Evolutionary conservation across 2,888 invertebrate species (phyloP), one percentile per base, ranked within the genome.

Genomic region (Coenonympha arcania): DNA sequence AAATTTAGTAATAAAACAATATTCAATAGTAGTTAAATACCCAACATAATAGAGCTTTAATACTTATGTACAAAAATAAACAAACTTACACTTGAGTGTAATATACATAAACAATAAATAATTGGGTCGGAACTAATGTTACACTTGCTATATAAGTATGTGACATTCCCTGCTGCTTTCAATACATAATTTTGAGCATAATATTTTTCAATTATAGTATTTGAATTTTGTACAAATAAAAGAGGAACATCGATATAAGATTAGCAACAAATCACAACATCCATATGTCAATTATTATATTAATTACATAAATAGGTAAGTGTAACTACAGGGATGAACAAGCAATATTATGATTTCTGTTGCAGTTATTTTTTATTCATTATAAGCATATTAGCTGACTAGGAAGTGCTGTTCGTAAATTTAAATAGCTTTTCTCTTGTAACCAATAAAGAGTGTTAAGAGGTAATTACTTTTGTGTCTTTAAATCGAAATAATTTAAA

Each of bases 1-100:
- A 76, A 85, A 79, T 82, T 80, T 81, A 82, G 43, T 69, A 71
- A 74, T 75, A 79, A 75, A 76, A 79, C 76, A 80, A 77, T 79
- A 78, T 72, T 77, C 71, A 73, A 71, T 72, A 59, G 63, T 73
- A 71, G 71, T 76, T 79, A 78, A 78, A 79, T 79, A 77, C 69
- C 77, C 72, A 84, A 84, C 80, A 75, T 76, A 80, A 79, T 76
- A 81, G 61, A 80, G 59, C 71, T 79, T 76, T 78, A 74, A 76
- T 69, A 75, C 75, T 77, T 79, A n/a, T n/a, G n/a, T n/a, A 79
- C 64, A 72, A 64, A 66, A 77, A 72, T 73, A 72, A 80, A 79
- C 70, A 69, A 71, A 68, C 65, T 65, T 71, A 74, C 71, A 75
- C 68, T 63, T 55, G 44, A 59, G 60, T 66, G 64, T 66, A 63